These are phyloP conservation scores for Mesoclemmys tuberculata DNA, from an alignment of 2,113 vertebrate genomes.

Conservation along the genomic window DNA sequence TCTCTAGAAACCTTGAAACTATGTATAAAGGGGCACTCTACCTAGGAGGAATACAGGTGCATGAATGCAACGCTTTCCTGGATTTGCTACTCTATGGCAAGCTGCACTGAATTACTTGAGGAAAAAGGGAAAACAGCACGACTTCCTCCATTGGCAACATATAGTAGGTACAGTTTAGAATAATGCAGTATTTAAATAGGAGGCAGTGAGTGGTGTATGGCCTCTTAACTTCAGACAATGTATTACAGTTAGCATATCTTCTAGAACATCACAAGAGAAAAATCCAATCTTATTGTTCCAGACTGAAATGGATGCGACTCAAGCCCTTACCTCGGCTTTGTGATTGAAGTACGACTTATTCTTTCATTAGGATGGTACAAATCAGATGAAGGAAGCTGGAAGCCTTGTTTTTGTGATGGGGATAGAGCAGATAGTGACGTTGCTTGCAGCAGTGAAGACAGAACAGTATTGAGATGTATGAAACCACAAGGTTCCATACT, in stretches of 20 bases:
- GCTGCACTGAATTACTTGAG: slow-evolving; percentile 31
- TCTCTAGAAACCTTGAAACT: background rate
- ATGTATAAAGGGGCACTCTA: background rate
- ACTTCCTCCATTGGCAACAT: background rate
- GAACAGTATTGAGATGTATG: slow-evolving; percentile 13
- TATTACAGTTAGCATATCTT: slow-evolving; percentile 42
- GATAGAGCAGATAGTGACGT: background rate
- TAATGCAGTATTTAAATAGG: slow-evolving; percentile 29
- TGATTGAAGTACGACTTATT: slow-evolving; percentile 9
- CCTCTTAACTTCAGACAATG: slow-evolving; percentile 46
- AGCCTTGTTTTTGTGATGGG: background rate
- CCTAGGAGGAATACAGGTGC: background rate
- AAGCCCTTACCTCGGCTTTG: background rate
- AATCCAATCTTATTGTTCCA: slow-evolving; percentile 6
- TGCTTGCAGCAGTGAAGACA: background rate
- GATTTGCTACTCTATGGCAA: slow-evolving; percentile 9
- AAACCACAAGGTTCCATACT: slow-evolving; percentile 29
- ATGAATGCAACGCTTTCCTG: background rate
- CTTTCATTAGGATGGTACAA: background rate
- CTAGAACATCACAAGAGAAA: slow-evolving; percentile 53
- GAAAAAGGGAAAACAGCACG: slow-evolving; percentile 8
- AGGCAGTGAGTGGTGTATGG: background rate
- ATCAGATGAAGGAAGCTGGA: background rate
- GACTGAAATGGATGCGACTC: background rate
- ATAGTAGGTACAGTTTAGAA: background rate